Conservation (phyloP, 2,113 vertebrate genomes). For the Cettia cetti region DNA sequence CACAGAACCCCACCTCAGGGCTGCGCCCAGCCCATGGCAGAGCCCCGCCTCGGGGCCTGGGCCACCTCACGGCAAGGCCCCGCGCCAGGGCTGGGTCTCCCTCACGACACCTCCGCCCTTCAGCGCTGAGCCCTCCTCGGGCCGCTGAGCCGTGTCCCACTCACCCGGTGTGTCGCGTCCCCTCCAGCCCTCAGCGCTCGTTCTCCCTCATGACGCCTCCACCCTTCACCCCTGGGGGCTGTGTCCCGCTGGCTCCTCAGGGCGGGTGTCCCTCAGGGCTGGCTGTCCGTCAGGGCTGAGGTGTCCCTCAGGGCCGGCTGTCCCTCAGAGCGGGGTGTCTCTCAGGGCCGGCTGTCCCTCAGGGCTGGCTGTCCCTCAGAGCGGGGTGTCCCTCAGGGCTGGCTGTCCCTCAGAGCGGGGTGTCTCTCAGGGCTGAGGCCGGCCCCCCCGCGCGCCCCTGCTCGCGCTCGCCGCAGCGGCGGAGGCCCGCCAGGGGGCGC, state of each 20-base stretch:
- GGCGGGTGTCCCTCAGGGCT: not conserved
- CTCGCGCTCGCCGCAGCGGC: not conserved
- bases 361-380: too few species aligned
- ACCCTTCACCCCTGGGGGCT: too few species aligned
- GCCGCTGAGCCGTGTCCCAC: fast-evolving
- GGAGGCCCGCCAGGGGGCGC: not conserved
- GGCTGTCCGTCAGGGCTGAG: too few species aligned
- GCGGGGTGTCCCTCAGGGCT: too few species aligned
- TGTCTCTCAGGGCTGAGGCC: not conserved
- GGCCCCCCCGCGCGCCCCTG: not conserved
- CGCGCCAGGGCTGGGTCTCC: not conserved
- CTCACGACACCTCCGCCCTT: too few species aligned
- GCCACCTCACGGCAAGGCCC: not conserved
- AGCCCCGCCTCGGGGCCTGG: too few species aligned
- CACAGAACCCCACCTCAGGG: fast-evolving
- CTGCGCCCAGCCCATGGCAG: fast-evolving
- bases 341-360: not conserved
- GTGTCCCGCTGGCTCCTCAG: too few species aligned
- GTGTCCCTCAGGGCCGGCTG: not conserved
- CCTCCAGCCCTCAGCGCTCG: not conserved
- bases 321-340: too few species aligned
- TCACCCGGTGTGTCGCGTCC: not conserved
- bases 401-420: not conserved
- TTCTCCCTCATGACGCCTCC: too few species aligned
- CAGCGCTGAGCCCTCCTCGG: not conserved